Percentiles rank a stretch among this genome's conserved stretches.
Conservation (phyloP, 2,797 vertebrate species). For the Centropyge bicolor region DNA sequence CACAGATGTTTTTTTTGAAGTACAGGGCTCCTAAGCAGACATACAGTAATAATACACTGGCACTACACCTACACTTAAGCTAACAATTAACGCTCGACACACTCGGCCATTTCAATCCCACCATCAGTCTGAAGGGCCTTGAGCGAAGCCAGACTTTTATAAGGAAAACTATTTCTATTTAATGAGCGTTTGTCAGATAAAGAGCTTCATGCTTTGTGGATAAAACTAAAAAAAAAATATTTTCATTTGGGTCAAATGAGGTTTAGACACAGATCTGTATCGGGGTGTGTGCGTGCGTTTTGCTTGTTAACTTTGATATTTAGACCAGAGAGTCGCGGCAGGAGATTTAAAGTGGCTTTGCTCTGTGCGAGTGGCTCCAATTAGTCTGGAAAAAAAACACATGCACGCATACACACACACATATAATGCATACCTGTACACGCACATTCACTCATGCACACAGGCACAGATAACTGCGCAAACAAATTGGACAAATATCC, state of each 20-base stretch:
- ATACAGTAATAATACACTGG: constrained; percentile 23
- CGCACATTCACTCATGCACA: background rate
- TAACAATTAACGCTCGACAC: constrained; percentile 28
- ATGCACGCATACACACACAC: constrained; percentile 25
- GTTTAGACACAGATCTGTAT: constrained; percentile 52
- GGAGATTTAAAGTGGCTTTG: constrained; percentile 61
- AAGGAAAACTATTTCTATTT: constrained; percentile 24
- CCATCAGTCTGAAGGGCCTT: background rate
- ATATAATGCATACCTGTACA: constrained; percentile 31
- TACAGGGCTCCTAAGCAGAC: constrained; percentile 35
- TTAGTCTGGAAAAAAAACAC: constrained; percentile 66
- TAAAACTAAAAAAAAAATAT: constrained; percentile 1
- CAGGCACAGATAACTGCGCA: constrained; percentile 18
- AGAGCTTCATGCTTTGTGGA: constrained; percentile 23
- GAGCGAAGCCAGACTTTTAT: constrained; percentile 1
- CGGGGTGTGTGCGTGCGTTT: constrained; percentile 32
- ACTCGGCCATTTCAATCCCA: constrained; percentile 28
- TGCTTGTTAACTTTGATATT: constrained; percentile 71
- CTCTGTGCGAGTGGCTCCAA: constrained; percentile 65
- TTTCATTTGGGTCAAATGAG: constrained; percentile 35
- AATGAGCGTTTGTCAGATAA: constrained; percentile 37
- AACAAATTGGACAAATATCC: constrained; percentile 52
- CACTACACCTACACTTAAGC: constrained; percentile 26
- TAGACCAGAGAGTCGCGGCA: constrained; percentile 43
- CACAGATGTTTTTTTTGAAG: constrained; percentile 55